Conservation (phyloP, 2,797 vertebrate genomes). For the Geotria australis region DNA sequence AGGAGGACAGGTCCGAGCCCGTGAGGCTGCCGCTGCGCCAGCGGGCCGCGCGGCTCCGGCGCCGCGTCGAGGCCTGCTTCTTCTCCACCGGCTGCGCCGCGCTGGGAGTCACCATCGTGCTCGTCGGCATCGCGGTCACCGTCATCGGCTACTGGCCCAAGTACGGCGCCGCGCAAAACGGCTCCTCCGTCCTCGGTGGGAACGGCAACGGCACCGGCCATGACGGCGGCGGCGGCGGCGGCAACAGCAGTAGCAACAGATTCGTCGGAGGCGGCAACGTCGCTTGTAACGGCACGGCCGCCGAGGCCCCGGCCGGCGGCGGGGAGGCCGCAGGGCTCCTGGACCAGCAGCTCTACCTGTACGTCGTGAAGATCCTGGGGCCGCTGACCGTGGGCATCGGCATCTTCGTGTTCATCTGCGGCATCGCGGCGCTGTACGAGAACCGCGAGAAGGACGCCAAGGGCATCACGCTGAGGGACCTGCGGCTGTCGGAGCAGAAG, state of each 20-base stretch:
- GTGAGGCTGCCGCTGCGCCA: not conserved
- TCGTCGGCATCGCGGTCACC: slow-evolving; percentile 60
- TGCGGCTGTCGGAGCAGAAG: slow-evolving; percentile 16
- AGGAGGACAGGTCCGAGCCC: too few species aligned
- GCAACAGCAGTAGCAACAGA: not conserved
- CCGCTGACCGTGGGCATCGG: slow-evolving; percentile 98
- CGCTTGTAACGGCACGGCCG: not conserved
- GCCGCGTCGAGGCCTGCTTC: not conserved
- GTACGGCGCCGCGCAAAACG: not conserved
- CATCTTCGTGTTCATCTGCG: slow-evolving; percentile 95
- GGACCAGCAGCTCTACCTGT: slow-evolving; percentile 55
- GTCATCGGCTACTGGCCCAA: slow-evolving; percentile 91
- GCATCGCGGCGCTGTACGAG: slow-evolving; percentile 85
- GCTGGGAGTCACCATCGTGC: too few species aligned
- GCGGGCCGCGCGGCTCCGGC: not conserved
- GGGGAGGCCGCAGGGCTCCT: slow-evolving; percentile 39
- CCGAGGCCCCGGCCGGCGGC: slow-evolving; percentile 14
- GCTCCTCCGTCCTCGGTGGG: slow-evolving; percentile 7
- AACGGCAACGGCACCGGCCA: slow-evolving; percentile 1
- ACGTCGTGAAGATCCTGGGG: slow-evolving; percentile 94
- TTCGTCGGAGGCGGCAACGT: slow-evolving; percentile 14
- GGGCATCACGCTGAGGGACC: slow-evolving; percentile 93
- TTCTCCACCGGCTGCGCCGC: too few species aligned
- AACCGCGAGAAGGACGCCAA: slow-evolving; percentile 89
- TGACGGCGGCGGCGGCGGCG: slow-evolving; percentile 12